phyloP scores from a whole-genome alignment of 2,113 vertebrate species.

The Scomber colias region DNA sequence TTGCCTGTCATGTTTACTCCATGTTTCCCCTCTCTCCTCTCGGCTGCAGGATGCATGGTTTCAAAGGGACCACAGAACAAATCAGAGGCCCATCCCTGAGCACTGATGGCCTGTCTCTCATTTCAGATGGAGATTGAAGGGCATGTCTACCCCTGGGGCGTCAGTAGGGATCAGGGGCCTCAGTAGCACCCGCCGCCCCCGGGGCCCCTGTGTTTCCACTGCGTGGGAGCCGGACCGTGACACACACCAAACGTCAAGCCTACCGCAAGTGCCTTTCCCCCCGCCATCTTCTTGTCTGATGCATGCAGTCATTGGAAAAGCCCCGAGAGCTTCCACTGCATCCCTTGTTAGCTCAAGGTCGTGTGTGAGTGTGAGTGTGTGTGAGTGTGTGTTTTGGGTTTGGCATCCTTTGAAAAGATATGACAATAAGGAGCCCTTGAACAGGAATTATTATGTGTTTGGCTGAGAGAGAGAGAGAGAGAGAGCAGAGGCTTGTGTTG shows the following conservation, averaged over 20 bases:
- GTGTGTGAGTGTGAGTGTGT: constrained; percentile 40
- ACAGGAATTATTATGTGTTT: constrained; percentile 73
- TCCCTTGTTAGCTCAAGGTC: constrained; percentile 80
- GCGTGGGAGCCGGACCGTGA: constrained; percentile 69
- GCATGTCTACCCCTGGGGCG: constrained; percentile 46
- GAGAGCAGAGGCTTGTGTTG: constrained; percentile 52
- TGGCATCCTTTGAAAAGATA: constrained; percentile 74
- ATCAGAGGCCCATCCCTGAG: constrained; percentile 75
- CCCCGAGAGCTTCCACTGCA: constrained; percentile 38
- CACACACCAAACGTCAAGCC: constrained; percentile 60
- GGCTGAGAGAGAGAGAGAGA: constrained; percentile 33
- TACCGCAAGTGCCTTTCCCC: constrained; percentile 58
- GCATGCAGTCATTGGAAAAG: constrained; percentile 47
- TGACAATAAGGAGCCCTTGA: constrained; percentile 71
- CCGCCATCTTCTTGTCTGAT: constrained; percentile 42
- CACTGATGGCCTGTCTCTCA: constrained; percentile 74
- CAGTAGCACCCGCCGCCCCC: constrained; percentile 55
- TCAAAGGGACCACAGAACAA: constrained; percentile 83
- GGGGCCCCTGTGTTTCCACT: constrained; percentile 64
- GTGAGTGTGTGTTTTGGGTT: constrained; percentile 74
- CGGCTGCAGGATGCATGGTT: constrained; percentile 69
- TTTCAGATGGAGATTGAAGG: constrained; percentile 79
- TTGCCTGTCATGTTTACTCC: constrained; percentile 64
- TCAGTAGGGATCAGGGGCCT: constrained; percentile 56
- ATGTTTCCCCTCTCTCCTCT: constrained; percentile 58